Evolutionary conservation across 2,113 vertebrate species (phyloP).

Genomic region (Hoplias malabaricus): DNA sequence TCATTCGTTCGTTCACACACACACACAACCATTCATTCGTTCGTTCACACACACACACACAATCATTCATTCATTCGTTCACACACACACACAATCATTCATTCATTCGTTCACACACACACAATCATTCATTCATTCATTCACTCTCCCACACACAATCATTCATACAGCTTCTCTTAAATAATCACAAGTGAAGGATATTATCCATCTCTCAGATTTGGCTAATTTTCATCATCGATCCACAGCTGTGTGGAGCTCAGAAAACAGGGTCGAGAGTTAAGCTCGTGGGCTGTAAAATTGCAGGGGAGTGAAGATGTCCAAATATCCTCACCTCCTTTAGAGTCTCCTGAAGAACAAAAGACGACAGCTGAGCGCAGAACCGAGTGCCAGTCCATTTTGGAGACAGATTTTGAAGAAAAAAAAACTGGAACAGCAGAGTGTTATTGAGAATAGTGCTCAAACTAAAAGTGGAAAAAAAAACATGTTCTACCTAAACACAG

Average conservation of each 20-base stretch:
- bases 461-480: too few species aligned
- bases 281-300: neutral
- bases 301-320: neutral
- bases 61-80: too few species aligned
- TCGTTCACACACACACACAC: too few species aligned
- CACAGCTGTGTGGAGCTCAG: conserved; percentile 49
- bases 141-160: neutral
- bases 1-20: neutral
- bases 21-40: too few species aligned
- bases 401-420: too few species aligned
- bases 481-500: too few species aligned
- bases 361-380: too few species aligned
- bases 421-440: too few species aligned
- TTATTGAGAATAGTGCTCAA: too few species aligned
- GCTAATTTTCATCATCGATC: conserved; percentile 35
- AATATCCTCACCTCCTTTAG: neutral
- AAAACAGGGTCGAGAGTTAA: neutral
- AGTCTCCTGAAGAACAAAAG: neutral
- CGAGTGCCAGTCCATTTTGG: too few species aligned
- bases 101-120: conserved; percentile 2
- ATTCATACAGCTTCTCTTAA: conserved; percentile 15
- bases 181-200: conserved; percentile 3
- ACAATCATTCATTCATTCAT: neutral
- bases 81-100: too few species aligned
- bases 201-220: conserved; percentile 36